phyloP scores from a whole-genome alignment of 1,140 invertebrate genomes.

The Spodoptera litura region DNA sequence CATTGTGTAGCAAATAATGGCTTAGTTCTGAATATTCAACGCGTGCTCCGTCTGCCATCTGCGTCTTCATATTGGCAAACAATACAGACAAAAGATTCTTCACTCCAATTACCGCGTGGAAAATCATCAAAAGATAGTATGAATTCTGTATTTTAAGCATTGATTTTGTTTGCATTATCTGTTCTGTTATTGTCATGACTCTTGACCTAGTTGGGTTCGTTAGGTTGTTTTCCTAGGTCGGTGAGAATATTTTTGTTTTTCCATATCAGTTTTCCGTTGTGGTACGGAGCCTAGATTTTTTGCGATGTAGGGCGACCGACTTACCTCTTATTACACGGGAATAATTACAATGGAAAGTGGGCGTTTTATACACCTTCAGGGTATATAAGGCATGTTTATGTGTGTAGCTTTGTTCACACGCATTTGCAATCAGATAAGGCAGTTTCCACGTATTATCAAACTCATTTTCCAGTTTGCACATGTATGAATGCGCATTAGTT shows the following conservation, averaged over 20 bases:
- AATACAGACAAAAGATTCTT: constrained; percentile 19
- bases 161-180: neutral
- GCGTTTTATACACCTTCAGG: too few species aligned
- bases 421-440: constrained; percentile 10
- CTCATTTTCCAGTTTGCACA: neutral
- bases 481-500: neutral
- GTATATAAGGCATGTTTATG: too few species aligned
- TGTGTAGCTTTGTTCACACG: too few species aligned
- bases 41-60: neutral
- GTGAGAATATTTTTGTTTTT: too few species aligned
- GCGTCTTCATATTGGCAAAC: constrained; percentile 22
- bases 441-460: constrained; percentile 2
- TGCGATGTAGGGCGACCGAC: too few species aligned
- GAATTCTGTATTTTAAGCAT: neutral
- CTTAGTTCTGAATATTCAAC: constrained; percentile 15
- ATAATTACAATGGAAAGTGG: too few species aligned
- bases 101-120: neutral
- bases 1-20: neutral
- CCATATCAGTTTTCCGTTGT: too few species aligned
- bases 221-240: too few species aligned
- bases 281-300: too few species aligned
- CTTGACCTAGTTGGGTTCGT: too few species aligned
- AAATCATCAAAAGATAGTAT: neutral
- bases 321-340: too few species aligned
- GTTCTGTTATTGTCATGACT: too few species aligned